These are phyloP conservation scores for Plecturocebus donacophilus DNA, from an alignment of 2,113 vertebrate genomes.

Conservation along the genomic window DNA sequence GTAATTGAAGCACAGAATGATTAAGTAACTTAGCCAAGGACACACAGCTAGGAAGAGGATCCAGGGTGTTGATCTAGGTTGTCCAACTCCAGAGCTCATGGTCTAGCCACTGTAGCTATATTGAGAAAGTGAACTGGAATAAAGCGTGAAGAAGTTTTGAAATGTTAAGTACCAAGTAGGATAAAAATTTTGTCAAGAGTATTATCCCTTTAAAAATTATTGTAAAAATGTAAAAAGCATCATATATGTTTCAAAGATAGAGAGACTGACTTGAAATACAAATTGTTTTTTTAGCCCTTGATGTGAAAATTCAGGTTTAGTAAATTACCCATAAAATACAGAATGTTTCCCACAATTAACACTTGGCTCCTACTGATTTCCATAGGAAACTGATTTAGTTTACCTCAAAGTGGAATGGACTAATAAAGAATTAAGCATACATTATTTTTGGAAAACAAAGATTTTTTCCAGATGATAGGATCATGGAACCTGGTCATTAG, in stretches of 20 bases:
- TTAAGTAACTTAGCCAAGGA: not conserved
- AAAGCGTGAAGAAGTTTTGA: not conserved
- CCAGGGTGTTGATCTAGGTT: not conserved
- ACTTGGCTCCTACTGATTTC: not conserved
- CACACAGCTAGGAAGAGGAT: not conserved
- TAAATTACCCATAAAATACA: not conserved
- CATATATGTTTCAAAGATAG: not conserved
- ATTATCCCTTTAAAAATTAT: not conserved
- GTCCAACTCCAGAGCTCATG: not conserved
- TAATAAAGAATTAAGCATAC: not conserved
- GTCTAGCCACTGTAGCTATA: not conserved
- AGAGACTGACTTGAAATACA: not conserved
- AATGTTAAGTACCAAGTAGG: not conserved
- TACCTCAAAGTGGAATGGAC: not conserved
- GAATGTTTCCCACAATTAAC: not conserved
- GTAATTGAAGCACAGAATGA: not conserved
- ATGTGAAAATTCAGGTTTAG: conserved; percentile 4
- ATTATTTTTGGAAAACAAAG: not conserved
- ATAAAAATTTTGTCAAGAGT: not conserved
- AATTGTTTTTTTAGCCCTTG: not conserved
- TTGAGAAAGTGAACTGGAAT: not conserved
- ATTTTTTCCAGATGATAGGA: not conserved
- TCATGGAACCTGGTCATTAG: not conserved
- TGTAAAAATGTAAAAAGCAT: not conserved
- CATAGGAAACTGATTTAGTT: not conserved